Evolutionary conservation across 1,140 invertebrate species (phyloP).

Genomic region (Conus ventricosus): DNA sequence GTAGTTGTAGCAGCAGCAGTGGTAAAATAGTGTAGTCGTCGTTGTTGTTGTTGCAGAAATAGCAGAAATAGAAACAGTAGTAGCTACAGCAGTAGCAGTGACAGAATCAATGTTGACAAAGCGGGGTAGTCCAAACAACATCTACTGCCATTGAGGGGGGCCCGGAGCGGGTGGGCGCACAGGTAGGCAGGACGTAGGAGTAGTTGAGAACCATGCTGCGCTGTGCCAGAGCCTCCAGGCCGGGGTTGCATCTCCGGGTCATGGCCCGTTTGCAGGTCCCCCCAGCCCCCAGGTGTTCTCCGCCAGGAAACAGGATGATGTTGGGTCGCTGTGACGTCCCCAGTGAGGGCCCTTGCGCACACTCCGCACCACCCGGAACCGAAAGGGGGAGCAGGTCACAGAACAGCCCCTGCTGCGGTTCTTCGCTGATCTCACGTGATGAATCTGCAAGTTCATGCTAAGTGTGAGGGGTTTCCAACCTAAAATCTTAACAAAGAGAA

Average conservation of each 20-base stretch:
- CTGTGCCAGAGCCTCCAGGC: slow-evolving; percentile 66
- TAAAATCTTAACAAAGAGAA: no score
- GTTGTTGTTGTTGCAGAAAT: no score
- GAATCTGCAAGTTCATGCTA: no score
- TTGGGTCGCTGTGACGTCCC: slow-evolving; percentile 3
- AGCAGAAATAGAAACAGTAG: no score
- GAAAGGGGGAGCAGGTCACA: not conserved
- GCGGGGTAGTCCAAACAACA: no score
- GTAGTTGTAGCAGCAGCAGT: no score
- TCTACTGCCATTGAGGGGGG: slow-evolving; percentile 22
- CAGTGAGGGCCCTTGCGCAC: not conserved
- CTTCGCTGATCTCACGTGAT: no score
- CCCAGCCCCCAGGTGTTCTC: slow-evolving; percentile 67
- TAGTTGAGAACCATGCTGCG: slow-evolving; percentile 63
- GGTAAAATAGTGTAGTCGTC: no score
- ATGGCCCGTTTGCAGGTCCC: slow-evolving; percentile 70
- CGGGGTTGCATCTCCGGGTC: slow-evolving; percentile 69
- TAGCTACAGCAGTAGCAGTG: no score
- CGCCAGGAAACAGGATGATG: slow-evolving; percentile 31
- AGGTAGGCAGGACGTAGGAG: slow-evolving; percentile 63
- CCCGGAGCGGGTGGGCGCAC: slow-evolving; percentile 54
- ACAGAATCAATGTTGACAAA: no score
- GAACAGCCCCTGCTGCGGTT: not conserved
- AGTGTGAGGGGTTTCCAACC: no score
- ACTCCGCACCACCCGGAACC: not conserved